Evolutionary conservation across 2,888 invertebrate genomes (phyloP).

Genomic region (Drosophila atripex): DNA sequence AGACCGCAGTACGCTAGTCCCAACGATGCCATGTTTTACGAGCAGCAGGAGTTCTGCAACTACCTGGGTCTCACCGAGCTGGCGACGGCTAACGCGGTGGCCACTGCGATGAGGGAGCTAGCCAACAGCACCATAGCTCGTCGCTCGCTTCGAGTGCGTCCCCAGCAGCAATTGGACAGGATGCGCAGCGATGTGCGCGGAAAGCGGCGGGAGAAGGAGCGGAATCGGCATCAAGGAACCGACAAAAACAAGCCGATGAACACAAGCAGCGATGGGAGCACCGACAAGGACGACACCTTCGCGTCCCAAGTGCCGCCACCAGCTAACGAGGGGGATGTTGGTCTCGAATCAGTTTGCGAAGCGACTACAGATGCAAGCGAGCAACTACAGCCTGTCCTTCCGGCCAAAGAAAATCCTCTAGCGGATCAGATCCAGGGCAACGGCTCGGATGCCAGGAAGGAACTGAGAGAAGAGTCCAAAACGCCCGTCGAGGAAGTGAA

Average conservation of each 20-base stretch:
- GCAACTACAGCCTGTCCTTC: background rate
- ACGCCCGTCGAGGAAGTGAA: background rate
- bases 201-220: conserved; percentile 41
- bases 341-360: background rate
- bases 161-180: conserved; percentile 73
- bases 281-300: conserved; percentile 13
- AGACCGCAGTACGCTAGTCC: conserved; percentile 19
- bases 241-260: conserved; percentile 14
- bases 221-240: conserved; percentile 22
- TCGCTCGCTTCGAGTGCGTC: conserved; percentile 79
- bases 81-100: conserved; percentile 81
- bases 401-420: background rate
- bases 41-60: conserved; percentile 83
- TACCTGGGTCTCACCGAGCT: conserved; percentile 82
- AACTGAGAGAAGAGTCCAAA: background rate
- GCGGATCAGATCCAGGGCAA: background rate
- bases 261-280: conserved; percentile 24
- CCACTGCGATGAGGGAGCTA: conserved; percentile 75
- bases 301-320: background rate
- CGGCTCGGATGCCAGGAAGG: background rate
- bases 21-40: conserved; percentile 59
- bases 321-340: background rate
- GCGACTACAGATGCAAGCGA: background rate
- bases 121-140: conserved; percentile 76
- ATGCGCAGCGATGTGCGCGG: conserved; percentile 64